Evolutionary conservation across 2,797 vertebrate species (phyloP).

Genomic region (Okamejei kenojei): DNA sequence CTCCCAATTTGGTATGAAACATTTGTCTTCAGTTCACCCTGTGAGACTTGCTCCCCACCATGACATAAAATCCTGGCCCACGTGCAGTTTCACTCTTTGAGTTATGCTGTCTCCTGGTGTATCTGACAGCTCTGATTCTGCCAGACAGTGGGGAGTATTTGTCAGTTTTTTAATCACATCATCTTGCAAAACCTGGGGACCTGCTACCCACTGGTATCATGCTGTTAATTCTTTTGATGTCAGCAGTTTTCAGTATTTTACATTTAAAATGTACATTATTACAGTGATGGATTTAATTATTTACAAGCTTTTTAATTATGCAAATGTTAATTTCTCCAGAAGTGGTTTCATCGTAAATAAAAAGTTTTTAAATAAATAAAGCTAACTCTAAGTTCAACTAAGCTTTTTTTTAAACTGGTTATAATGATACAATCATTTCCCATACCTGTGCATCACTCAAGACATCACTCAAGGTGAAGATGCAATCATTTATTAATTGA

Average conservation of each 20-base stretch:
- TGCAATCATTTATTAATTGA: neutral
- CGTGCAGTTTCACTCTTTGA: neutral
- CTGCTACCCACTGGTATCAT: constrained; percentile 8
- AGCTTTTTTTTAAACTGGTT: neutral
- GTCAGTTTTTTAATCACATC: constrained; percentile 10
- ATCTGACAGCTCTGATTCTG: neutral
- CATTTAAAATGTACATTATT: neutral
- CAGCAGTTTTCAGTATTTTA: neutral
- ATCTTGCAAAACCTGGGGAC: neutral
- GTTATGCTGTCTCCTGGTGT: neutral
- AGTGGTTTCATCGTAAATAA: neutral
- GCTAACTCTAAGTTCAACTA: neutral
- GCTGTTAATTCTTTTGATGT: neutral
- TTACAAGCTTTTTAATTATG: constrained; percentile 18
- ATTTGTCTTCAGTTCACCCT: neutral
- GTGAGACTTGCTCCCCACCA: neutral
- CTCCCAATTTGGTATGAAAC: neutral
- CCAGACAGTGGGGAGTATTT: neutral
- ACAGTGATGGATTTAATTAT: neutral
- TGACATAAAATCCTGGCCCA: neutral
- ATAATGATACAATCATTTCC: neutral
- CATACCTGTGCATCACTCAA: neutral
- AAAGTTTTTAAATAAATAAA: neutral
- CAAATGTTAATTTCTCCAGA: neutral
- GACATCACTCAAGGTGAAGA: neutral